These are phyloP conservation scores for Atopsyche davidsoni DNA, from an alignment of 1,140 invertebrate species.

Conservation along the genomic window DNA sequence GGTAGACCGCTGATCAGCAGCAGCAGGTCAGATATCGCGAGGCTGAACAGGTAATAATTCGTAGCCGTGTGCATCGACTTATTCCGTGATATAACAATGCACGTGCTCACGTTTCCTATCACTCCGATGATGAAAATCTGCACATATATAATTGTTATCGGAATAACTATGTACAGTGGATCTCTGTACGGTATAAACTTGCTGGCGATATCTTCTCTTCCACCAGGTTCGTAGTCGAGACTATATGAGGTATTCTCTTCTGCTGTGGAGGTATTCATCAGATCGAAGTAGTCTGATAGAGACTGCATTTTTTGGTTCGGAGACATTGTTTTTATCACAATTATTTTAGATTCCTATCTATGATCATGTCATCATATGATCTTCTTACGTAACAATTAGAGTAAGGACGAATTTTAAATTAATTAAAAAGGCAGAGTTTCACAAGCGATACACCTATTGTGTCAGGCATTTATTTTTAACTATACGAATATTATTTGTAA, in stretches of 20 bases:
- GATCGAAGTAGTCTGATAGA: slow-evolving; percentile 24
- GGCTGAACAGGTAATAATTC: slow-evolving; percentile 90
- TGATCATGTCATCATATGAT: too few species aligned
- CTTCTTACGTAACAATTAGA: too few species aligned
- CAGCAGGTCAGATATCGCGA: slow-evolving; percentile 89
- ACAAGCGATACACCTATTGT: too few species aligned
- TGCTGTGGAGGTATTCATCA: slow-evolving; percentile 10
- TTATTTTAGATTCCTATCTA: too few species aligned
- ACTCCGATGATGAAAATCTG: slow-evolving; percentile 81
- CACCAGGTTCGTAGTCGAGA: neutral
- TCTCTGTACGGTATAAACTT: slow-evolving; percentile 53
- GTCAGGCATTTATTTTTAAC: too few species aligned
- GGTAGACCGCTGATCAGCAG: slow-evolving; percentile 76
- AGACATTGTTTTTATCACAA: too few species aligned
- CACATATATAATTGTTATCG: slow-evolving; percentile 74
- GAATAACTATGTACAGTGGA: slow-evolving; percentile 64
- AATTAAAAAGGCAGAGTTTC: too few species aligned
- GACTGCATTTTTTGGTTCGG: too few species aligned
- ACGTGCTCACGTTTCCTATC: slow-evolving; percentile 87
- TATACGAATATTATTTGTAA: too few species aligned
- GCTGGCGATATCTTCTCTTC: slow-evolving; percentile 5
- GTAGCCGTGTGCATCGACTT: slow-evolving; percentile 88
- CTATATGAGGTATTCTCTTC: neutral
- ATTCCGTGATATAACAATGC: slow-evolving; percentile 86
- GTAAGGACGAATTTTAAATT: too few species aligned